A percentile compares a stretch with the other conserved stretches of the same genome.
Evolutionary conservation across 2,888 invertebrate species (phyloP).

Genomic region (Caenorhabditis macrosperma): DNA sequence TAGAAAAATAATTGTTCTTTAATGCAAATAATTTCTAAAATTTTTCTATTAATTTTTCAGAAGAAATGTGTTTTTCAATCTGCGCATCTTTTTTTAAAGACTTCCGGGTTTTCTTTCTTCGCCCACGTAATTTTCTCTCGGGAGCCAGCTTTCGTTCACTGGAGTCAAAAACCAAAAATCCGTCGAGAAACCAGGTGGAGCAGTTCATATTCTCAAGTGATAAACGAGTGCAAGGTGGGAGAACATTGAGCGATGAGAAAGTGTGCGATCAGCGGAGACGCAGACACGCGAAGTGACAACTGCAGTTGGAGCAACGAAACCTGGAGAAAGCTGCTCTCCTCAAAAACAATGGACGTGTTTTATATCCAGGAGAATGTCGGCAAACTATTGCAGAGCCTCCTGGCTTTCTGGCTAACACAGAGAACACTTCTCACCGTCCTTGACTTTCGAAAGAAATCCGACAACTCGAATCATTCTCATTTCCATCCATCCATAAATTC

Average conservation of each 20-base stretch:
- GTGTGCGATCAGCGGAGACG: slow-evolving; percentile 16
- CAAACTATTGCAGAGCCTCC: background rate
- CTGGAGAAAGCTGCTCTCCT: slow-evolving; percentile 8
- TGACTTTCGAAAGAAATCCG: no score
- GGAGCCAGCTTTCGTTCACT: no score
- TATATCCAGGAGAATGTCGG: slow-evolving; percentile 28
- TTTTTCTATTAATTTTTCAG: no score
- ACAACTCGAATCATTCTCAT: no score
- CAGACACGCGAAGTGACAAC: slow-evolving; percentile 16
- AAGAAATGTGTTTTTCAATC: no score
- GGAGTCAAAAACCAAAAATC: slow-evolving; percentile 18
- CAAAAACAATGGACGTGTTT: slow-evolving; percentile 45
- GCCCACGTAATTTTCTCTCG: background rate
- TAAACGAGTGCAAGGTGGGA: slow-evolving; percentile 39
- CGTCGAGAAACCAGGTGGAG: slow-evolving; percentile 19
- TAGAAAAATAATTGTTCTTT: background rate
- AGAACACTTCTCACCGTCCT: slow-evolving; percentile 10
- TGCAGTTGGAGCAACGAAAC: slow-evolving; percentile 28
- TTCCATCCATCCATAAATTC: no score
- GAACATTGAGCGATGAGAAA: slow-evolving; percentile 16
- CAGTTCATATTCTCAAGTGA: slow-evolving; percentile 26
- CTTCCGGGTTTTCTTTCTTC: background rate
- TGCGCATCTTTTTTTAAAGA: no score
- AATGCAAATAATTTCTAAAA: no score
- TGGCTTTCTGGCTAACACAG: background rate